Conservation (phyloP, 1,140 invertebrate species). For the Scaptomyza hsui region DNA sequence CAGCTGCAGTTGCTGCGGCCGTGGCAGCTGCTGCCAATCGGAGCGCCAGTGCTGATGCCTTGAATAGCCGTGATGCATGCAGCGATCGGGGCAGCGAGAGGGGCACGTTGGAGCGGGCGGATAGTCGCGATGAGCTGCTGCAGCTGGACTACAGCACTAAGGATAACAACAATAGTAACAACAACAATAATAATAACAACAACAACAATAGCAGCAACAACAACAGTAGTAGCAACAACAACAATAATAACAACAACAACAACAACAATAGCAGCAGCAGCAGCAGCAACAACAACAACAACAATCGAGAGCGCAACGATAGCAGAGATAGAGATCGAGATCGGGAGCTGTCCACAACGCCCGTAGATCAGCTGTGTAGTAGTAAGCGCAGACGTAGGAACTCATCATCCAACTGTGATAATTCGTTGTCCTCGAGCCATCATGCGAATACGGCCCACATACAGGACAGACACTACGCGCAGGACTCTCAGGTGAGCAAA, state of each 20-base stretch:
- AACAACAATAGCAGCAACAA: constrained; percentile 47
- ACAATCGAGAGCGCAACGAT: constrained; percentile 66
- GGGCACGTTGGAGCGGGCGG: constrained; percentile 72
- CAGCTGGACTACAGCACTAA: constrained; percentile 83
- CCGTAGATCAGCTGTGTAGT: constrained; percentile 84
- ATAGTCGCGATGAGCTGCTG: constrained; percentile 81
- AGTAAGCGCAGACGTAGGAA: constrained; percentile 89
- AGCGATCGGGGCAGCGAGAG: constrained; percentile 80
- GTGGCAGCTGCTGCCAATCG: constrained; percentile 71
- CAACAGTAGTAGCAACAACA: constrained; percentile 36
- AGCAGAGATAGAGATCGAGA: constrained; percentile 77
- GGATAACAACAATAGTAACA: constrained; percentile 75
- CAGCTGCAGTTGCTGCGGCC: constrained; percentile 73
- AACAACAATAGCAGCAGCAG: constrained; percentile 47
- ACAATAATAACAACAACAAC: constrained; percentile 34
- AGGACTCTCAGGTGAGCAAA: constrained; percentile 87
- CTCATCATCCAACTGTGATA: constrained; percentile 88
- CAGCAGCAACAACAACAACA: constrained; percentile 62
- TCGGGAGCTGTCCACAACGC: constrained; percentile 82
- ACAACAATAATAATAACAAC: constrained; percentile 52
- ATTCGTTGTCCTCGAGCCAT: constrained; percentile 87
- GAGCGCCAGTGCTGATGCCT: constrained; percentile 69
- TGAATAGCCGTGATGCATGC: constrained; percentile 62
- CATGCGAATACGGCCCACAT: constrained; percentile 84
- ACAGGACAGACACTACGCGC: constrained; percentile 86